Conservation (phyloP, 2,113 vertebrate genomes). For the Cryptotis parvus region DNA sequence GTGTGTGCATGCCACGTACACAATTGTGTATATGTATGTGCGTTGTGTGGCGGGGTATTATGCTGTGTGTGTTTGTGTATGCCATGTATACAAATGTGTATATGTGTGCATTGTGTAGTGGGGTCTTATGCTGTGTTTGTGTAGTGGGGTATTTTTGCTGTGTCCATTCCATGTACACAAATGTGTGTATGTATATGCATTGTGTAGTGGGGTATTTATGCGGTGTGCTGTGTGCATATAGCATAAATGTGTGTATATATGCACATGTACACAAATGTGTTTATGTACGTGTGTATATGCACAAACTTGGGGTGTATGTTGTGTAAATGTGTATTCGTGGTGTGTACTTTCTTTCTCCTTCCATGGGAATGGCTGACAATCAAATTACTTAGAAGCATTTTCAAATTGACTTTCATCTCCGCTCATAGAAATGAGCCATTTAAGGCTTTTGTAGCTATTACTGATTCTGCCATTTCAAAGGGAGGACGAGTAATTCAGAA, state of each 20-base stretch:
- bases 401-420: background rate
- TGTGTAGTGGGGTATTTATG: too few species aligned
- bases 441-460: slow-evolving; percentile 18
- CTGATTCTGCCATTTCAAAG: background rate
- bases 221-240: too few species aligned
- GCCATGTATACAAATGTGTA: background rate
- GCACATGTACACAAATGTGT: background rate
- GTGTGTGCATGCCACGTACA: fast-evolving
- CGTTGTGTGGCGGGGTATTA: too few species aligned
- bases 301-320: too few species aligned
- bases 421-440: background rate
- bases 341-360: background rate
- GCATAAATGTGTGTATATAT: background rate
- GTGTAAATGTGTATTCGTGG: background rate
- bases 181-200: too few species aligned
- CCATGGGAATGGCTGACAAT: slow-evolving; percentile 21
- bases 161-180: fast-evolving
- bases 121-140: background rate
- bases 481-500: background rate
- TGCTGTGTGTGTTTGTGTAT: background rate
- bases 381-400: slow-evolving; percentile 37
- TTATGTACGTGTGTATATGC: background rate
- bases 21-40: background rate
- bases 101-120: background rate
- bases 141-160: too few species aligned